Conservation (phyloP, 2,113 vertebrate species). For the Cephalopterus ornatus region DNA sequence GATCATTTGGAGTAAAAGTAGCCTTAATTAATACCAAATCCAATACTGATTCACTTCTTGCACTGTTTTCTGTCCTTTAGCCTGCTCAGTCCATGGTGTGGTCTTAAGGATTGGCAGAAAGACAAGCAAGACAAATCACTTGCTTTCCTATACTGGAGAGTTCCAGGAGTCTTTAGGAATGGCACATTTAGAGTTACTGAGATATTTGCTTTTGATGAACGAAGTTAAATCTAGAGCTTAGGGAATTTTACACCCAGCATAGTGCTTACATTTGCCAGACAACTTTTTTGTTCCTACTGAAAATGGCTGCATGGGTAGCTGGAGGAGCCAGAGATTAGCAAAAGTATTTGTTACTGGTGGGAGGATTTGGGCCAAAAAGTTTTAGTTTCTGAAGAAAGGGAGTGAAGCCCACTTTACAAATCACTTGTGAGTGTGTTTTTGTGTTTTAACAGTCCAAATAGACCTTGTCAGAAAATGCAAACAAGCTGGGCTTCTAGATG, state of each 20-base stretch:
- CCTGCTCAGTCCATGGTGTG: background rate
- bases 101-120: background rate
- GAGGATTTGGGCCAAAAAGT: background rate
- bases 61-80: background rate
- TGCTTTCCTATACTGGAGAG: background rate
- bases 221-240: background rate
- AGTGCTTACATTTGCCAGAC: background rate
- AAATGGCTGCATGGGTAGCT: background rate
- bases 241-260: background rate
- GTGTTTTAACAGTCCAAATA: slow-evolving; percentile 48
- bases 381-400: background rate
- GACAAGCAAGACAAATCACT: background rate
- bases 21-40: background rate
- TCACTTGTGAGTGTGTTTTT: background rate
- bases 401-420: background rate
- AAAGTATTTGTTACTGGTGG: background rate
- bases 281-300: background rate
- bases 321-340: background rate
- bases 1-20: background rate
- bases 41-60: background rate
- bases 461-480: slow-evolving; percentile 75
- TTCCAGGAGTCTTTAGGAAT: background rate
- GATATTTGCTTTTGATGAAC: background rate
- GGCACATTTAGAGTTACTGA: background rate
- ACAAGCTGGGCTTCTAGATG: slow-evolving; percentile 70